Percentiles rank a stretch among this genome's conserved stretches.
phyloP scores from a whole-genome alignment of 2,797 vertebrate genomes.

The Pantherophis vulpinus region DNA sequence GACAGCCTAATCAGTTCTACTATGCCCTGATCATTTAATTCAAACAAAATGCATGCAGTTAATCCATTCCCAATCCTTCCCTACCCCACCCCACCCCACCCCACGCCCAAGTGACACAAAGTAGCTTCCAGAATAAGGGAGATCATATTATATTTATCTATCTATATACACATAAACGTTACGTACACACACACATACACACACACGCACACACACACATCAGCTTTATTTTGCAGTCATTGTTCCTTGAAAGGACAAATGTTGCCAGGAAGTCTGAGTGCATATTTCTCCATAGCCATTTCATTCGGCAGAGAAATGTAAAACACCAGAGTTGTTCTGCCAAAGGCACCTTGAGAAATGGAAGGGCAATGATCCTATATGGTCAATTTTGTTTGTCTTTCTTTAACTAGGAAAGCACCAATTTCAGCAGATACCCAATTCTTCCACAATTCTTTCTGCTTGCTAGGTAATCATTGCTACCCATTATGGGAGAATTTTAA shows the following conservation, averaged over 20 bases:
- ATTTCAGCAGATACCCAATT: background rate
- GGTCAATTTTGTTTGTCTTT: background rate
- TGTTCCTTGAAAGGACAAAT: conserved; percentile 13
- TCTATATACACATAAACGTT: conserved; percentile 35
- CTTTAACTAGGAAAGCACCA: background rate
- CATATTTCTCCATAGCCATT: background rate
- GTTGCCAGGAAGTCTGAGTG: conserved; percentile 15
- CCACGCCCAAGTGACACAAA: conserved; percentile 55
- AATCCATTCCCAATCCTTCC: conserved; percentile 41
- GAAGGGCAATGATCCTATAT: background rate
- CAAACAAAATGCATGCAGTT: conserved; percentile 65
- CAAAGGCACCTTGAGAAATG: conserved; percentile 1
- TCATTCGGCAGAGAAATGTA: conserved; percentile 1
- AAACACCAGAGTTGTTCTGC: background rate
- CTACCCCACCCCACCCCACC: background rate
- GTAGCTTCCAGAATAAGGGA: conserved; percentile 64
- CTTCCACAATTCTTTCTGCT: background rate
- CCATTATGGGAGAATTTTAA: conserved; percentile 26
- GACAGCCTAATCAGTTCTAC: conserved; percentile 41
- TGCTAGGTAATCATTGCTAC: background rate
- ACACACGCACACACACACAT: conserved; percentile 17
- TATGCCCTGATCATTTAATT: conserved; percentile 53
- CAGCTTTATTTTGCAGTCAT: conserved; percentile 3
- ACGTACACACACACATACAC: background rate
- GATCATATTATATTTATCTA: conserved; percentile 39